Evolutionary conservation across 30 jellyfish, hydroid and myxozoan species (phyloP).

Genomic region (Hydractinia symbiolongicarpus): DNA sequence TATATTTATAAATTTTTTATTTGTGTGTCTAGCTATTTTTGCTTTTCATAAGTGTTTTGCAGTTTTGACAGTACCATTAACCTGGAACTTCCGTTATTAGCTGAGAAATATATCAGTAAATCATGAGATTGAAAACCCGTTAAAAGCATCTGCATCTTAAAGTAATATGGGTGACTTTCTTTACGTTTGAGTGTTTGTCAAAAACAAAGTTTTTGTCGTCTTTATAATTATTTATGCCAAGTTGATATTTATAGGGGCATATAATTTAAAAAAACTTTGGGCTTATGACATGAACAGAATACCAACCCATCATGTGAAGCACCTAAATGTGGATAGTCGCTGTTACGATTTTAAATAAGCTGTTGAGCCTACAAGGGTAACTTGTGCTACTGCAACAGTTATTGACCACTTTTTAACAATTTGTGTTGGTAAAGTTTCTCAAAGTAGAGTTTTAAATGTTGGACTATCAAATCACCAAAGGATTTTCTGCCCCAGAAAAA

Average conservation of each 20-base stretch:
- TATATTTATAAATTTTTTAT: no score
- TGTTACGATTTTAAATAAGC: no score
- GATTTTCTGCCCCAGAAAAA: no score
- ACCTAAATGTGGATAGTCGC: slow-evolving; percentile 34
- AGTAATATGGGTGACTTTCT: slow-evolving; percentile 24
- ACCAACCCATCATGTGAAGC: slow-evolving; percentile 58
- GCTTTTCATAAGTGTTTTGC: background rate
- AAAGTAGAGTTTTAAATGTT: no score
- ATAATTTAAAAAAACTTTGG: slow-evolving; percentile 38
- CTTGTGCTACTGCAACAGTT: no score
- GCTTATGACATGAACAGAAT: slow-evolving; percentile 38
- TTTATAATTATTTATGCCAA: background rate
- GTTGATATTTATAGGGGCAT: slow-evolving; percentile 19
- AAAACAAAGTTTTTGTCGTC: background rate
- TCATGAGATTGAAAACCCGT: slow-evolving; percentile 6
- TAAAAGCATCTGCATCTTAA: slow-evolving; percentile 37
- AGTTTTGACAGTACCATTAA: slow-evolving; percentile 15
- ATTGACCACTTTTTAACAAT: no score
- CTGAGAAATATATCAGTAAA: background rate
- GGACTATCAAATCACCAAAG: no score
- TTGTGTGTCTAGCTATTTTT: background rate
- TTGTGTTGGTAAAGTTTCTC: no score
- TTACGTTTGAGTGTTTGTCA: background rate
- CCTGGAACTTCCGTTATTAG: background rate
- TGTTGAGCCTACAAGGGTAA: no score